Evolutionary conservation across 2,888 invertebrate species (phyloP).

Genomic region (Salticus scenicus): DNA sequence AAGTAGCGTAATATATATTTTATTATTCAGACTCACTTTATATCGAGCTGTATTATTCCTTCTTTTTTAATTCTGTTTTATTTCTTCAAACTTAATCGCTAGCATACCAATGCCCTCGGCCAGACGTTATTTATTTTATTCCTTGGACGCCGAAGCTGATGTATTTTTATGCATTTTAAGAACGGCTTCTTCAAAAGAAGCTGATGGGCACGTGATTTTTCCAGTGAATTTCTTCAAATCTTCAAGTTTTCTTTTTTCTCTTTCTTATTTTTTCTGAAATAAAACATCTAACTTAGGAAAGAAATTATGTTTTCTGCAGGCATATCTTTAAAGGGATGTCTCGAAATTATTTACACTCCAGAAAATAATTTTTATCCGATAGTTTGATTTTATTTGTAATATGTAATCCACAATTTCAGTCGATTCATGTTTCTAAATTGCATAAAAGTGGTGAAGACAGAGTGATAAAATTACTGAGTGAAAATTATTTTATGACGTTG

Average conservation of each 20-base stretch:
- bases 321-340: neutral
- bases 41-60: slow-evolving; percentile 26
- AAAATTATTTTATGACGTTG: too few relatives aligned
- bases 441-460: too few relatives aligned
- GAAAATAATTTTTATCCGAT: neutral
- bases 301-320: neutral
- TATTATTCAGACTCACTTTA: slow-evolving; percentile 60
- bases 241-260: neutral
- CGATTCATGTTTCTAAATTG: too few relatives aligned
- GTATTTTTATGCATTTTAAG: neutral
- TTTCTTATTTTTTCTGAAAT: too few relatives aligned
- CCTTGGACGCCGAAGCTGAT: neutral
- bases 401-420: too few relatives aligned
- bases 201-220: neutral
- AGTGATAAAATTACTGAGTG: too few relatives aligned
- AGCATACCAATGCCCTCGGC: slow-evolving; percentile 47
- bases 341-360: neutral
- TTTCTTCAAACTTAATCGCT: slow-evolving; percentile 54
- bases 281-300: neutral
- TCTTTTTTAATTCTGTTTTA: slow-evolving; percentile 37
- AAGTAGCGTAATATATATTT: slow-evolving; percentile 51
- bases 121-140: neutral
- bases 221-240: neutral
- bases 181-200: neutral
- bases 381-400: too few relatives aligned